These are phyloP conservation scores for Bombus picipes DNA, from an alignment of 1,140 invertebrate genomes.

Conservation along the genomic window DNA sequence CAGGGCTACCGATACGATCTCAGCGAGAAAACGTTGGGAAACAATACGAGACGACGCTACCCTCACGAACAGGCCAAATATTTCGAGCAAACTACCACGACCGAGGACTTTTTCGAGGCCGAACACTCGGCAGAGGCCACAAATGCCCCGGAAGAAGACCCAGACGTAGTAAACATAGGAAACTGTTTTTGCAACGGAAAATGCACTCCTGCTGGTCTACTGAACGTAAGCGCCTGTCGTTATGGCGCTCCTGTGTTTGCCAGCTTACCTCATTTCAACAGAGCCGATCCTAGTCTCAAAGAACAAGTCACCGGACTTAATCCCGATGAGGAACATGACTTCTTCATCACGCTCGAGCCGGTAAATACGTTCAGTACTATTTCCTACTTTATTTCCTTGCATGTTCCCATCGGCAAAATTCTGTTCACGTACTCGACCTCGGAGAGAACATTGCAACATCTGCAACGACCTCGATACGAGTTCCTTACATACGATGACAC, in stretches of 20 bases:
- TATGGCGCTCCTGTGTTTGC: conserved; percentile 86
- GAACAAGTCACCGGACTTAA: conserved; percentile 84
- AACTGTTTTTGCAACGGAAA: conserved; percentile 88
- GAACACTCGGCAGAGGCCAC: conserved; percentile 65
- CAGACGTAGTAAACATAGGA: conserved; percentile 84
- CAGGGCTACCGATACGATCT: conserved; percentile 76
- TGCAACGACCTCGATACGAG: neutral
- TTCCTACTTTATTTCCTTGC: neutral
- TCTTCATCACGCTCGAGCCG: conserved; percentile 86
- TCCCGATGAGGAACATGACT: conserved; percentile 84
- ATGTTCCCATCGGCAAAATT: neutral
- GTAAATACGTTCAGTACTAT: conserved; percentile 78
- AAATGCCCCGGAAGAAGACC: conserved; percentile 65
- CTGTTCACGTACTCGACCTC: neutral
- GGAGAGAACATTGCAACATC: neutral
- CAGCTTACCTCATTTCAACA: conserved; percentile 89
- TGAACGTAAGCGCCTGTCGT: conserved; percentile 82
- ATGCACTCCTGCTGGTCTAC: conserved; percentile 86
- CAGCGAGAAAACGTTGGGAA: conserved; percentile 78
- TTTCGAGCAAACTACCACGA: conserved; percentile 77
- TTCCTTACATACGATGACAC: neutral
- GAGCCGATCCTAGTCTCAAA: conserved; percentile 84
- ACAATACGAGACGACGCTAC: conserved; percentile 75
- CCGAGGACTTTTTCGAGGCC: conserved; percentile 75
- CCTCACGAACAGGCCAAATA: conserved; percentile 78